Percentiles rank a stretch among this genome's conserved stretches.
Conservation (phyloP, 2,113 vertebrate species). For the Cygnus buccinator region DNA sequence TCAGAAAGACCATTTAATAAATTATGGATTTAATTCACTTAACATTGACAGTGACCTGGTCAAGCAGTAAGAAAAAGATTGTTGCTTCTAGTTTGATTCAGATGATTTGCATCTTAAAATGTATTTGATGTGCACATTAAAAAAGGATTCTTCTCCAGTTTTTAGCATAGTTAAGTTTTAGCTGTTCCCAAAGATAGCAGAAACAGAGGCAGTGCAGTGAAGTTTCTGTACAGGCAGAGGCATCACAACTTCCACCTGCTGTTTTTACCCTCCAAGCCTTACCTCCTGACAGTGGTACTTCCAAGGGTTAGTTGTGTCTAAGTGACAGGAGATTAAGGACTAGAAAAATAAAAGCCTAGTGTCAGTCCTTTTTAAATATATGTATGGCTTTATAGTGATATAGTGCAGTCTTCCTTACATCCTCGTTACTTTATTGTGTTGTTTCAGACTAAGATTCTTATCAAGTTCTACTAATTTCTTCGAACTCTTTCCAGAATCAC, state of each 20-base stretch:
- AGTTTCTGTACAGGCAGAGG: constrained; percentile 14
- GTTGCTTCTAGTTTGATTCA: constrained; percentile 28
- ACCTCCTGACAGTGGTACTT: constrained; percentile 43
- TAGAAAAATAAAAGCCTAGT: constrained; percentile 36
- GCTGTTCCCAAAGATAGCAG: background rate
- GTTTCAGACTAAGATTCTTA: background rate
- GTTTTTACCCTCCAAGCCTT: constrained; percentile 19
- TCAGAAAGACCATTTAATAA: constrained; percentile 39
- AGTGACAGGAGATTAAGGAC: background rate
- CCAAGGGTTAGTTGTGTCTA: constrained; percentile 13
- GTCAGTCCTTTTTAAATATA: background rate
- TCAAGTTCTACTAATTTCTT: background rate
- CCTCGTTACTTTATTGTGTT: background rate
- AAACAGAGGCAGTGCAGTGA: constrained; percentile 32
- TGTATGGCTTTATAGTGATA: background rate
- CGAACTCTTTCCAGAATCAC: background rate
- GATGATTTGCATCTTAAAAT: background rate
- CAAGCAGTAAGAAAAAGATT: background rate
- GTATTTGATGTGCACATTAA: background rate
- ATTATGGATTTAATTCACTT: constrained; percentile 40
- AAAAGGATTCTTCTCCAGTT: background rate
- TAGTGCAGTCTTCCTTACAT: background rate
- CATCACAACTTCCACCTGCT: constrained; percentile 10
- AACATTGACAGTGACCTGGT: background rate
- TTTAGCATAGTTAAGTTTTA: constrained; percentile 6